Percentiles rank a stretch among this genome's conserved stretches.
These are phyloP conservation scores for Malurus alboscapulatus DNA, from an alignment of 2,113 vertebrate species.

Conservation along the genomic window DNA sequence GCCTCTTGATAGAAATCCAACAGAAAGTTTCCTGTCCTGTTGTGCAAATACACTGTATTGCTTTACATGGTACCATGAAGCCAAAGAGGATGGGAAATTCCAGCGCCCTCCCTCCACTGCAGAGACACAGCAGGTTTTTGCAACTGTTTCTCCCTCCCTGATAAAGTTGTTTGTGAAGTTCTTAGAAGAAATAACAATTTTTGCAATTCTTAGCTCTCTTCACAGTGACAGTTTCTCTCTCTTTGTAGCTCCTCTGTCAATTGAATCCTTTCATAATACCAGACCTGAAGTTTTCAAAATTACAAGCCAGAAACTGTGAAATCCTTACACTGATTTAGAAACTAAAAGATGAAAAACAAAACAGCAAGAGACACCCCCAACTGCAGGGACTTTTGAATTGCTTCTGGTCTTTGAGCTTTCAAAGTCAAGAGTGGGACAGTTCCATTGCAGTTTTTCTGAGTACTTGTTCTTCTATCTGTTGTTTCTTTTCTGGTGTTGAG, in stretches of 20 bases:
- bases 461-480: background rate
- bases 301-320: background rate
- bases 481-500: background rate
- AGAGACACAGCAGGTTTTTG: background rate
- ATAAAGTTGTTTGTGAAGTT: background rate
- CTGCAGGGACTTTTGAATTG: background rate
- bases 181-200: background rate
- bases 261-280: background rate
- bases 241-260: background rate
- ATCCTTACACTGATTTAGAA: constrained; percentile 21
- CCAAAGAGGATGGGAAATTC: background rate
- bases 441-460: accelerated
- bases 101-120: background rate
- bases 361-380: background rate
- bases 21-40: background rate
- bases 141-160: background rate
- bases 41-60: background rate
- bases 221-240: background rate
- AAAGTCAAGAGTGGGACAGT: background rate
- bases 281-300: background rate
- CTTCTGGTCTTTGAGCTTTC: background rate
- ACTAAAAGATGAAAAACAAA: constrained; percentile 19
- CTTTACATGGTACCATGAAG: background rate
- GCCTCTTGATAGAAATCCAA: background rate
- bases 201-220: background rate